Percentiles rank a stretch among this genome's conserved stretches.
These are phyloP conservation scores for Thunnus thynnus DNA, from an alignment of 2,113 vertebrate genomes.

Conservation along the genomic window DNA sequence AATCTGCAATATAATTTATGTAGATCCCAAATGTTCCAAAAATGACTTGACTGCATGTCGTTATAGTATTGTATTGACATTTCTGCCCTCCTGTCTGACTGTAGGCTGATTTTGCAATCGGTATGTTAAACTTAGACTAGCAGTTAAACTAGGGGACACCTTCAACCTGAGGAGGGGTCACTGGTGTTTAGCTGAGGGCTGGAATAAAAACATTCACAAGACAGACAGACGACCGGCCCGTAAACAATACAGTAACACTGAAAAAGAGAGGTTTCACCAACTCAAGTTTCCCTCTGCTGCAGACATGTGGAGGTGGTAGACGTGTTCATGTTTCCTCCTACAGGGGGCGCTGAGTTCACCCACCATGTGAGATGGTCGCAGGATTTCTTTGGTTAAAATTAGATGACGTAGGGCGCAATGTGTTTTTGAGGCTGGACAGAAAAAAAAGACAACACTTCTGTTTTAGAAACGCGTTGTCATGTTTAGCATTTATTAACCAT, in stretches of 20 bases:
- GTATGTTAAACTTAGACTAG: background rate
- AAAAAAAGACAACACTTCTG: background rate
- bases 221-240: background rate
- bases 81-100: background rate
- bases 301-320: background rate
- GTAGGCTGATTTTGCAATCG: background rate
- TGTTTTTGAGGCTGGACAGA: slow-evolving; percentile 2
- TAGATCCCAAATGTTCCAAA: background rate
- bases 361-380: background rate
- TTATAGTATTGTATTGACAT: background rate
- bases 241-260: too few species aligned
- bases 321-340: background rate
- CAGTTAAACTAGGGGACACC: too few species aligned
- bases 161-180: background rate
- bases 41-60: background rate
- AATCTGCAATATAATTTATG: background rate
- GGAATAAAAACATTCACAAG: background rate
- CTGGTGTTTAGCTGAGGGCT: background rate
- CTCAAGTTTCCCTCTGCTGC: background rate
- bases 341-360: slow-evolving; percentile 43
- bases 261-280: too few species aligned
- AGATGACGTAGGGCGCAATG: slow-evolving; percentile 13
- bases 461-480: slow-evolving; percentile 43
- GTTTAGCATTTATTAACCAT: slow-evolving; percentile 3
- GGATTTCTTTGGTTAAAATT: background rate